Conservation (phyloP, 2,797 vertebrate genomes). For the Hoplostethus atlanticus region DNA sequence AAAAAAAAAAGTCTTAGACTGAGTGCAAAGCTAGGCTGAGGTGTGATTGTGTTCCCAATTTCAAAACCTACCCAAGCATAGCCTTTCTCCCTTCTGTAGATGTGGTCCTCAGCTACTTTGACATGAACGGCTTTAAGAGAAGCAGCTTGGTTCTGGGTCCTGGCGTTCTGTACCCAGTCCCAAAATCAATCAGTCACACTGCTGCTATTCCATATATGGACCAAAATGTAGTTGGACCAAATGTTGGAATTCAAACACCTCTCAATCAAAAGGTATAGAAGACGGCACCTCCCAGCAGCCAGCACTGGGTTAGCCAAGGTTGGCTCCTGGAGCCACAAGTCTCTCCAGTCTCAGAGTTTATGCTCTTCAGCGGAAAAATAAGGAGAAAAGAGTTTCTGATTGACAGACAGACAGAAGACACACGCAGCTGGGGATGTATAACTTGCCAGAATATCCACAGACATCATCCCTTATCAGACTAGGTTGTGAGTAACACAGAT, state of each 20-base stretch:
- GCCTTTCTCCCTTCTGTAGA: conserved; percentile 65
- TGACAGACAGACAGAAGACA: not conserved
- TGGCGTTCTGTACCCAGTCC: conserved; percentile 74
- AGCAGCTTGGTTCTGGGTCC: conserved; percentile 45
- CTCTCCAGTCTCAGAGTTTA: not conserved
- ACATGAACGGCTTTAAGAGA: conserved; percentile 56
- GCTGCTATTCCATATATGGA: conserved; percentile 39
- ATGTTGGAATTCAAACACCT: conserved; percentile 72
- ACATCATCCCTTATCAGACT: not conserved
- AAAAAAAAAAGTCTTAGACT: not conserved
- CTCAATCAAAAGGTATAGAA: conserved; percentile 81
- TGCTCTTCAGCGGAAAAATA: conserved; percentile 1
- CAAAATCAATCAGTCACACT: conserved; percentile 69
- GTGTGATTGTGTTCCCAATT: not conserved
- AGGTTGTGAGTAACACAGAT: not conserved
- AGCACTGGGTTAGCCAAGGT: conserved; percentile 59
- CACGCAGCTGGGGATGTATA: not conserved
- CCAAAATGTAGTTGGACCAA: no score
- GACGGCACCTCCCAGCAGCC: conserved; percentile 76
- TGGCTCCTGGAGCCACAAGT: conserved; percentile 48
- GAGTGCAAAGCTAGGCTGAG: not conserved
- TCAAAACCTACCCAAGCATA: conserved; percentile 34
- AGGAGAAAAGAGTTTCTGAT: not conserved
- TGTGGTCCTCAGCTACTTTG: conserved; percentile 45
- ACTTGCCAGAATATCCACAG: not conserved